A percentile compares a stretch with the other conserved stretches of the same genome.
These are phyloP conservation scores for Cheilosia variabilis DNA, from an alignment of 2,888 invertebrate species.

Conservation along the genomic window DNA sequence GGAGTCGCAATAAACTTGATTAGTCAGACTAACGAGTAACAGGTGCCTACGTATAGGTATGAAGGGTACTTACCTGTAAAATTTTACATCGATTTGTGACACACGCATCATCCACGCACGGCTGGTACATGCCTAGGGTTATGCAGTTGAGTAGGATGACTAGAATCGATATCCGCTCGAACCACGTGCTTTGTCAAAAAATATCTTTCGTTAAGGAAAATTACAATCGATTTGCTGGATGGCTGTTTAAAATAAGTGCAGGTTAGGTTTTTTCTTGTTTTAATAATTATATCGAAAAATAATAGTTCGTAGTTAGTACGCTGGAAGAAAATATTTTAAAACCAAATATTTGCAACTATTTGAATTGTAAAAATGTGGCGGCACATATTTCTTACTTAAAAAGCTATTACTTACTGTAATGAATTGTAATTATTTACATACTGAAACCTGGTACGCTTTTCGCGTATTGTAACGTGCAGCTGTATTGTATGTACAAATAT, in stretches of 20 bases:
- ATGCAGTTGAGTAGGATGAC: slow-evolving; percentile 99
- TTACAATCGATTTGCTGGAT: neutral
- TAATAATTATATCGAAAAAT: no score
- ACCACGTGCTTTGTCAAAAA: slow-evolving; percentile 90
- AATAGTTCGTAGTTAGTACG: no score
- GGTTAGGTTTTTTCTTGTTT: no score
- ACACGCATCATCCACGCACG: slow-evolving; percentile 97
- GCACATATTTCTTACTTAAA: no score
- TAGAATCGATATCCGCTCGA: slow-evolving; percentile 99
- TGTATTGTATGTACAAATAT: no score
- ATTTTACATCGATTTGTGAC: slow-evolving; percentile 94
- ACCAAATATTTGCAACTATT: no score
- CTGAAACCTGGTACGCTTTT: no score
- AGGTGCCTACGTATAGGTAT: neutral
- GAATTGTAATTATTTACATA: no score
- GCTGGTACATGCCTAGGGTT: slow-evolving; percentile 99
- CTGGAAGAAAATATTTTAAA: no score
- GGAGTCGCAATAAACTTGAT: neutral
- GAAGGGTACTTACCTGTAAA: slow-evolving; percentile 89
- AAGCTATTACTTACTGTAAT: no score
- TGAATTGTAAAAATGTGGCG: no score
- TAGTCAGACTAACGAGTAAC: neutral
- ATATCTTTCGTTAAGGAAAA: slow-evolving; percentile 77
- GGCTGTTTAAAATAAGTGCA: neutral
- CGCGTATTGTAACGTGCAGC: no score